Conservation (phyloP, 2,888 invertebrate species). For the Odontocerum albicorne region DNA sequence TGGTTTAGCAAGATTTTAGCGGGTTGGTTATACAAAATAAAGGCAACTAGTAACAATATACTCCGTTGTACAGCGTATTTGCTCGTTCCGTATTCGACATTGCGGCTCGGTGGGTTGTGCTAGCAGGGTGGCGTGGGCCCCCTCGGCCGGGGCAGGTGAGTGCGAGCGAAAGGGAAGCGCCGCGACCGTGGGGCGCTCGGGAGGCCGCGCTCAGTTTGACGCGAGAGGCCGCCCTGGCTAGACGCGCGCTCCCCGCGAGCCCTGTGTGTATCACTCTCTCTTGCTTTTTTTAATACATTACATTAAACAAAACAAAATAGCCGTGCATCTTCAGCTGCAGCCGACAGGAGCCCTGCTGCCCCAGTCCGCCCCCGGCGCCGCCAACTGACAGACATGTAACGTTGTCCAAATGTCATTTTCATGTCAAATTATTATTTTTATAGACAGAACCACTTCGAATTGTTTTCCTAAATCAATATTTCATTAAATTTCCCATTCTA, state of each 20-base stretch:
- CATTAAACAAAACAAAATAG: conserved; percentile 23
- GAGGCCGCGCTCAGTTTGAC: conserved; percentile 31
- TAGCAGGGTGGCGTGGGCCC: background rate
- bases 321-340: conserved; percentile 12
- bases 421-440: background rate
- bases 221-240: conserved; percentile 37
- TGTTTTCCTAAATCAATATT: background rate
- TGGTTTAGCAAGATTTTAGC: background rate
- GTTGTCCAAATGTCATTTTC: conserved; percentile 5
- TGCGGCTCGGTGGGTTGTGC: conserved; percentile 1
- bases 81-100: no score
- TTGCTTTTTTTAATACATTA: conserved; percentile 31
- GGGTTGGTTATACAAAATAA: no score
- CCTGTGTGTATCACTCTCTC: conserved; percentile 29
- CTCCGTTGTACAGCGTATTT: no score
- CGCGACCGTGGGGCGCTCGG: conserved; percentile 1
- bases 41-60: no score
- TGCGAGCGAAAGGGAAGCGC: conserved; percentile 21
- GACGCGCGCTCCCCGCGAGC: conserved; percentile 36
- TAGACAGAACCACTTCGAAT: no score
- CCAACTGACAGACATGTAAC: conserved; percentile 1
- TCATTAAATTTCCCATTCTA: no score
- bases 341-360: background rate
- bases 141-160: conserved; percentile 23
- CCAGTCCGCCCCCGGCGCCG: background rate